Conservation (phyloP, 2,888 invertebrate genomes). For the Cryptophagus acutangulus region DNA sequence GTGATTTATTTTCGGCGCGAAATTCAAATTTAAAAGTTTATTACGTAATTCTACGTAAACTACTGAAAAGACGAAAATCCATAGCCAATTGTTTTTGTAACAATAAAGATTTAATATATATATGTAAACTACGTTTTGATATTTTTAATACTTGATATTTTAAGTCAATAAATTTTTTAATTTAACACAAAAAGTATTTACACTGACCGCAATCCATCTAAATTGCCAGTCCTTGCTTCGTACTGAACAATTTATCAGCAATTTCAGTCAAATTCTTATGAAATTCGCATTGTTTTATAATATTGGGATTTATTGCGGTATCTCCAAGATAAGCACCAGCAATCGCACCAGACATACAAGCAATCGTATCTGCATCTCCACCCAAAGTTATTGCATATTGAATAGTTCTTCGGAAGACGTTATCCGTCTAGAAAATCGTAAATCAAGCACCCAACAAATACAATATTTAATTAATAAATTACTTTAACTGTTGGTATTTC, state of each 20-base stretch:
- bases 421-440: constrained; percentile 48
- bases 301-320: constrained; percentile 48
- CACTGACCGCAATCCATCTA: too few species aligned
- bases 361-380: constrained; percentile 75
- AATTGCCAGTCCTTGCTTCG: too few species aligned
- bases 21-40: too few species aligned
- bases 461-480: constrained; percentile 14
- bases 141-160: too few species aligned
- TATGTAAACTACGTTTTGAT: too few species aligned
- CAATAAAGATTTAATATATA: too few species aligned
- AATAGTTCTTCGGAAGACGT: constrained; percentile 59
- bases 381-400: constrained; percentile 68
- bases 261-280: constrained; percentile 50
- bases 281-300: constrained; percentile 59
- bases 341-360: constrained; percentile 67
- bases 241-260: constrained; percentile 50
- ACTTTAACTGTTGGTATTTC: constrained; percentile 51
- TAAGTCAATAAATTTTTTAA: too few species aligned
- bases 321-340: constrained; percentile 65
- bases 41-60: too few species aligned
- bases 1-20: too few species aligned
- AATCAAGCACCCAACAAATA: neutral
- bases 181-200: too few species aligned
- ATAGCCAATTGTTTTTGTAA: too few species aligned
- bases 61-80: too few species aligned